Conservation (phyloP, 2,888 invertebrate genomes). For the Pandemis corylana region DNA sequence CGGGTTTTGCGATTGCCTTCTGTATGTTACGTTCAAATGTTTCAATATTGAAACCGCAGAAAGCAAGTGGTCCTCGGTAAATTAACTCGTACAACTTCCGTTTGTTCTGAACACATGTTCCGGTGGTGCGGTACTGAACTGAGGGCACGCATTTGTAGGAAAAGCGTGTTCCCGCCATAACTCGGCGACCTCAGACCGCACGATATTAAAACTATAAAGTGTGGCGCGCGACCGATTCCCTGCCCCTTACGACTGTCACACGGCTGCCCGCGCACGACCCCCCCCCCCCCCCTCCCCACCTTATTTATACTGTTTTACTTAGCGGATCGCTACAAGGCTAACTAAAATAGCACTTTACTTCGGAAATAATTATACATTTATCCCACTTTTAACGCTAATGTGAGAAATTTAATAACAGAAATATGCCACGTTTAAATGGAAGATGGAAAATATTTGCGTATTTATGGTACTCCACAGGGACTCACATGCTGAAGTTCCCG, state of each 20-base stretch:
- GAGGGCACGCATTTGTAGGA: conserved; percentile 70
- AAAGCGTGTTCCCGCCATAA: conserved; percentile 70
- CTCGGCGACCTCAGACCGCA: conserved; percentile 68
- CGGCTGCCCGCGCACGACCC: conserved; percentile 56
- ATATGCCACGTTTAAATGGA: conserved; percentile 72
- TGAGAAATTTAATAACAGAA: conserved; percentile 51
- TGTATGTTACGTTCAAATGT: conserved; percentile 25
- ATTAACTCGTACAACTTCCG: conserved; percentile 55
- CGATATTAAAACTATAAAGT: conserved; percentile 84
- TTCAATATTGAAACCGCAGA: conserved; percentile 44
- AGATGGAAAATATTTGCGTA: conserved; percentile 76
- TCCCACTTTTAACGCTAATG: conserved; percentile 44
- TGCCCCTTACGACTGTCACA: conserved; percentile 58
- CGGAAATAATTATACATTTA: conserved; percentile 22
- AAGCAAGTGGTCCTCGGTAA: conserved; percentile 54
- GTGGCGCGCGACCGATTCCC: conserved; percentile 69
- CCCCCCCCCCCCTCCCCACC: conserved; percentile 59
- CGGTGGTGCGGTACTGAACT: conserved; percentile 52
- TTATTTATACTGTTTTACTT: conserved; percentile 57
- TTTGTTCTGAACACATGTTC: conserved; percentile 56
- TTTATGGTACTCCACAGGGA: conserved; percentile 77
- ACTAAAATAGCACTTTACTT: background rate
- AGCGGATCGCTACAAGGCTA: conserved; percentile 28
- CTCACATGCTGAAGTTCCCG: conserved; percentile 73
- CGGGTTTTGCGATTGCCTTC: conserved; percentile 18